phyloP scores from a whole-genome alignment of 2,888 invertebrate genomes.

The Malthinus seriepunctatus region DNA sequence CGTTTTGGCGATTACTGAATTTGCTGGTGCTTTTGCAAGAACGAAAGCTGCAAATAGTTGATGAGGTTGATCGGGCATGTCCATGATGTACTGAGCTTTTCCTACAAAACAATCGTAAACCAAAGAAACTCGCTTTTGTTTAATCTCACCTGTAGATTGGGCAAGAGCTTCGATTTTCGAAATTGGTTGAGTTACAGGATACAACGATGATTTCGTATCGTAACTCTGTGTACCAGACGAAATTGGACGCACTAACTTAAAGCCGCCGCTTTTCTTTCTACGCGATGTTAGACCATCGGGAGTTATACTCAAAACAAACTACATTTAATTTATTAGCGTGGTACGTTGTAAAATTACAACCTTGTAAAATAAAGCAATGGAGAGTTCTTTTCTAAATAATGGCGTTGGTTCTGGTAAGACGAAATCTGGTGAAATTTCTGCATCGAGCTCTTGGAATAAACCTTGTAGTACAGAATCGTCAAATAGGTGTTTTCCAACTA shows the following conservation, averaged over 20 bases:
- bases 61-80: conserved; percentile 57
- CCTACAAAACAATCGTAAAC: conserved; percentile 52
- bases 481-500: conserved; percentile 51
- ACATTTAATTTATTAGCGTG: conserved; percentile 3
- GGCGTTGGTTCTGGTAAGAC: conserved; percentile 68
- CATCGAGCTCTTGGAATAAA: conserved; percentile 54
- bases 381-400: conserved; percentile 68
- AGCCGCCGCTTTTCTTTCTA: conserved; percentile 62
- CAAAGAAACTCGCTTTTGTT: too few relatives aligned
- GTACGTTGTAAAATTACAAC: conserved; percentile 47
- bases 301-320: conserved; percentile 63
- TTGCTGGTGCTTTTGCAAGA: conserved; percentile 47
- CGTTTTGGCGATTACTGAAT: conserved; percentile 57
- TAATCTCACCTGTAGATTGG: conserved; percentile 39
- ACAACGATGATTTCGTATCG: conserved; percentile 68
- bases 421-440: conserved; percentile 66
- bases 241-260: conserved; percentile 61
- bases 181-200: conserved; percentile 75
- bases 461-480: conserved; percentile 51
- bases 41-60: conserved; percentile 72
- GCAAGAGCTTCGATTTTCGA: conserved; percentile 73
- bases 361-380: conserved; percentile 78
- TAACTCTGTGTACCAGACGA: conserved; percentile 72
- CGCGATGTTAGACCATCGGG: conserved; percentile 57
- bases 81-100: conserved; percentile 68